These are phyloP conservation scores for Asteroscopus sphinx DNA, from an alignment of 2,888 invertebrate genomes.

Conservation along the genomic window DNA sequence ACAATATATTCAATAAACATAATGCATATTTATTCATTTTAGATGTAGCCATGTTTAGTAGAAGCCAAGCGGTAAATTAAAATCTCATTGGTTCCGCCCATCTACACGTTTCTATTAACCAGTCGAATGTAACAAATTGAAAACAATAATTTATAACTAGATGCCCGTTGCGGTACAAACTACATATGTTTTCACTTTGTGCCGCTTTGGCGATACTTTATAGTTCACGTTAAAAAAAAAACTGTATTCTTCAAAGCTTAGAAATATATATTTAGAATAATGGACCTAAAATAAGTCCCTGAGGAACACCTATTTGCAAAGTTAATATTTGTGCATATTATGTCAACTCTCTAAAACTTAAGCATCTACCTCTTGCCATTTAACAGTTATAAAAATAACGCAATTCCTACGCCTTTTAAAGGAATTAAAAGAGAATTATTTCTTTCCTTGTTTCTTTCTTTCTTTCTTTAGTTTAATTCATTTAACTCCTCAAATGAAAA, in stretches of 20 bases:
- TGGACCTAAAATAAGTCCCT: background rate
- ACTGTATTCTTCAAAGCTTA: background rate
- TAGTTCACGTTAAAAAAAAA: background rate
- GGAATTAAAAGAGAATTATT: no score
- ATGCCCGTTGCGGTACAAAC: conserved; percentile 6
- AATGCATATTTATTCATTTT: conserved; percentile 33
- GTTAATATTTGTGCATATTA: no score
- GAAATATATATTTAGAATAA: background rate
- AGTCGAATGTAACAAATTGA: conserved; percentile 52
- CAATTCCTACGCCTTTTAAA: no score
- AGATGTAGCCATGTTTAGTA: conserved; percentile 34
- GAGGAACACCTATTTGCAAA: background rate
- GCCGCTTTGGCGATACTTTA: background rate
- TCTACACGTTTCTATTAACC: conserved; percentile 57
- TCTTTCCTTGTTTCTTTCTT: background rate
- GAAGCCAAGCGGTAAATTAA: conserved; percentile 52
- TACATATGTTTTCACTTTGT: conserved; percentile 1
- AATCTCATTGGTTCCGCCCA: conserved; percentile 56
- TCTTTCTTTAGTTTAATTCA: background rate
- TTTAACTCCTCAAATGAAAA: no score
- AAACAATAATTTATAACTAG: conserved; percentile 52
- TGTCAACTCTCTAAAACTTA: no score
- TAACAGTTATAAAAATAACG: no score
- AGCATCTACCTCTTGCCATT: no score
- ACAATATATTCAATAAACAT: conserved; percentile 32